Conservation (phyloP, 2,888 invertebrate genomes). For the Scaptomyza tumidula region DNA sequence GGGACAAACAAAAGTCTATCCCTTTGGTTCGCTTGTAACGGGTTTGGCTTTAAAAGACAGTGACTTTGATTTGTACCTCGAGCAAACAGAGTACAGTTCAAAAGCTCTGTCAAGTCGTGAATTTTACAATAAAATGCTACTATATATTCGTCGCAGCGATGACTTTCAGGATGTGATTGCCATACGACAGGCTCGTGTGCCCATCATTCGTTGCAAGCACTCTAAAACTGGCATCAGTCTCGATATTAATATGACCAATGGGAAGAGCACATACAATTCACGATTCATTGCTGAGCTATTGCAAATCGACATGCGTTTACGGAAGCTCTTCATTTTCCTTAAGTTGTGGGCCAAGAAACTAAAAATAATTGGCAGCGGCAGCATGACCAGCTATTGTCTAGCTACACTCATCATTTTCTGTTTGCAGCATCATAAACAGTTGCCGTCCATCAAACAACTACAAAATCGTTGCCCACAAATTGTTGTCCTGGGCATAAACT, state of each 20-base stretch:
- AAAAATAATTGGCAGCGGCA: conserved; percentile 84
- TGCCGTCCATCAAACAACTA: conserved; percentile 85
- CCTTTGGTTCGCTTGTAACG: conserved; percentile 91
- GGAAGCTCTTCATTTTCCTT: conserved; percentile 87
- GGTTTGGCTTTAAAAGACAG: conserved; percentile 89
- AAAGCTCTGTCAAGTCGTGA: conserved; percentile 38
- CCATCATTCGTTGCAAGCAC: conserved; percentile 91
- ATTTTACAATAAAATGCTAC: conserved; percentile 83
- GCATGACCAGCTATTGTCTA: conserved; percentile 88
- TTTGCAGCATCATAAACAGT: conserved; percentile 87
- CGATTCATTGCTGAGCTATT: conserved; percentile 87
- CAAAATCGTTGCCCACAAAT: conserved; percentile 78
- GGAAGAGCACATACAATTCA: conserved; percentile 89
- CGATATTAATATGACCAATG: conserved; percentile 90
- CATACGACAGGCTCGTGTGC: conserved; percentile 90
- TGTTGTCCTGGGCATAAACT: conserved; percentile 71
- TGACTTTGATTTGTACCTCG: conserved; percentile 90
- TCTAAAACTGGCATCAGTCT: conserved; percentile 87
- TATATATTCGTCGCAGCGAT: conserved; percentile 83
- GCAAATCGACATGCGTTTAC: conserved; percentile 86
- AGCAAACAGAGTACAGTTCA: conserved; percentile 28
- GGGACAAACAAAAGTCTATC: conserved; percentile 82
- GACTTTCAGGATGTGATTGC: conserved; percentile 86
- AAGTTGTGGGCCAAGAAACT: conserved; percentile 90
- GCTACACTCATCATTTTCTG: conserved; percentile 89